Evolutionary conservation across 2,113 vertebrate species (phyloP).

Genomic region (Corythoichthys intestinalis): DNA sequence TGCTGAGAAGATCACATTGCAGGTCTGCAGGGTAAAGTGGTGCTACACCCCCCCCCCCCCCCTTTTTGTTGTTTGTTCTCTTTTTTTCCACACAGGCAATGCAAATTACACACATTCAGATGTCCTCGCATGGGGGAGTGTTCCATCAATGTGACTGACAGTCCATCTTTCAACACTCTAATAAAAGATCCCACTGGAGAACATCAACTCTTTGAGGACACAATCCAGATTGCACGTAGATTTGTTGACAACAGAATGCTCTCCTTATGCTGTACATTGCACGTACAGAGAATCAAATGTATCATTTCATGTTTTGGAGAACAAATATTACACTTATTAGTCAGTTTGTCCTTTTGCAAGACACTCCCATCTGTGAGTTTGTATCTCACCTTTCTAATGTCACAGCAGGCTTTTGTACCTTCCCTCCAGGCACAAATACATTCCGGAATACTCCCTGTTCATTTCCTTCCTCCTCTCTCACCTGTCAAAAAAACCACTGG

Average conservation of each 20-base stretch:
- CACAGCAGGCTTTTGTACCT: slow-evolving; percentile 28
- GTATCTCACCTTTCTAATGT: slow-evolving; percentile 28
- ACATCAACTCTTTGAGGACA: slow-evolving; percentile 13
- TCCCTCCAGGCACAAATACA: slow-evolving; percentile 37
- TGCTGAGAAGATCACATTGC: slow-evolving; percentile 40
- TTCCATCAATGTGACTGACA: slow-evolving; percentile 29
- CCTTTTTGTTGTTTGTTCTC: slow-evolving; percentile 9
- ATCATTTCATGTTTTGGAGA: neutral
- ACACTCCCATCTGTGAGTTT: slow-evolving; percentile 24
- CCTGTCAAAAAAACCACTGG: slow-evolving; percentile 31
- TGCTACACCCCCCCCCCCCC: neutral
- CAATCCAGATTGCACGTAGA: slow-evolving; percentile 35
- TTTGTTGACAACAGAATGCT: slow-evolving; percentile 25
- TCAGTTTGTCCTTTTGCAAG: slow-evolving; percentile 21
- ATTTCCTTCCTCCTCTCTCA: slow-evolving; percentile 27
- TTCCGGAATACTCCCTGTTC: slow-evolving; percentile 11
- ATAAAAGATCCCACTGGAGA: slow-evolving; percentile 27
- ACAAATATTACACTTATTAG: slow-evolving; percentile 6
- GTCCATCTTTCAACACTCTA: slow-evolving; percentile 29
- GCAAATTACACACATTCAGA: slow-evolving; percentile 20
- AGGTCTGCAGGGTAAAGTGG: slow-evolving; percentile 14
- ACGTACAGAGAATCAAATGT: slow-evolving; percentile 20
- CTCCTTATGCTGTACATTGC: slow-evolving; percentile 27
- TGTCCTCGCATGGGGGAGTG: slow-evolving; percentile 28
- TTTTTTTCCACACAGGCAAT: neutral